phyloP scores from a whole-genome alignment of 2,113 vertebrate species.

The Semnornis frantzii region DNA sequence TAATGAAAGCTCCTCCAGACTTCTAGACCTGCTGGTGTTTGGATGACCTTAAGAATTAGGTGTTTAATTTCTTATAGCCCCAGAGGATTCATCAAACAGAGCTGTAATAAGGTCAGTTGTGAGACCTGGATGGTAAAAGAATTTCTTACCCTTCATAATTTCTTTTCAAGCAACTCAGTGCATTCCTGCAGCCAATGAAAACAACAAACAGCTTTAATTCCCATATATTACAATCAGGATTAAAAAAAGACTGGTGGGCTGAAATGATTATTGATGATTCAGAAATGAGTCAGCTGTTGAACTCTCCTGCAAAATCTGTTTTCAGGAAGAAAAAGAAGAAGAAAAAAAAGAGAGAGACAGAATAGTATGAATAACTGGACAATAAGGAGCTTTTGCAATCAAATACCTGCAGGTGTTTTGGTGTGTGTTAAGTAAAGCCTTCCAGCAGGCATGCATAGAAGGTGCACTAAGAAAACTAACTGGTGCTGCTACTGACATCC shows the following conservation, averaged over 20 bases:
- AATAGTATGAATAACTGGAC: slow-evolving; percentile 69
- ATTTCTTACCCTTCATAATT: not conserved
- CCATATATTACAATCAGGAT: slow-evolving; percentile 13
- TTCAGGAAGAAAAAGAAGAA: slow-evolving; percentile 38
- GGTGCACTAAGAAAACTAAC: not conserved
- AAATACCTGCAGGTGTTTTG: slow-evolving; percentile 50
- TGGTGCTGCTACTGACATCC: not conserved
- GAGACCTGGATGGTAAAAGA: not conserved
- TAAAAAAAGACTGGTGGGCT: slow-evolving; percentile 59
- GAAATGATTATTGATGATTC: slow-evolving; percentile 75
- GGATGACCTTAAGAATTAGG: not conserved
- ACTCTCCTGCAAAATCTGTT: slow-evolving; percentile 70
- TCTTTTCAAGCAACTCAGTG: not conserved
- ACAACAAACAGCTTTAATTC: slow-evolving; percentile 37
- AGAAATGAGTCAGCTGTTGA: slow-evolving; percentile 77
- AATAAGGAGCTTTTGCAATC: slow-evolving; percentile 58
- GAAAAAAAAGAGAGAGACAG: not conserved
- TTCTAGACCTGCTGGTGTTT: not conserved
- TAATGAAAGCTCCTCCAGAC: not conserved
- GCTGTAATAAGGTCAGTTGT: not conserved
- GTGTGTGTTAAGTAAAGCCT: not conserved
- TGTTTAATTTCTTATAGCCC: not conserved
- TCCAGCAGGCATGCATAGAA: not conserved
- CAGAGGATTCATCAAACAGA: not conserved
- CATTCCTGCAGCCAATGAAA: slow-evolving; percentile 9